Conservation (phyloP, 2,113 vertebrate genomes). For the Vulpes lagopus region DNA sequence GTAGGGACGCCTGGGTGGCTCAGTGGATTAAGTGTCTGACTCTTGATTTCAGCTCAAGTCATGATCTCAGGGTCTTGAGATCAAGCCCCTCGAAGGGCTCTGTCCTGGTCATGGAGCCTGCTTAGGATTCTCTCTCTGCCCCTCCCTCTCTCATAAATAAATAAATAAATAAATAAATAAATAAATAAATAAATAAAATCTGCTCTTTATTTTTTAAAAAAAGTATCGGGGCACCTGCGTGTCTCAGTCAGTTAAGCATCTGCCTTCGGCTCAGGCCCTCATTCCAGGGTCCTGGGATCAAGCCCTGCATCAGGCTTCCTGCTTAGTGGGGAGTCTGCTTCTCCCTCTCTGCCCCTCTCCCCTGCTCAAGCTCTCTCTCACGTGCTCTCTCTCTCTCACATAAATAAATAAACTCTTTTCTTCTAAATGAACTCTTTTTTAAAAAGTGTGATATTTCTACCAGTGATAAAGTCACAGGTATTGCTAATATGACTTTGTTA, state of each 20-base stretch:
- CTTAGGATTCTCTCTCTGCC: neutral
- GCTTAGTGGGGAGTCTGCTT: no score
- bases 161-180: neutral
- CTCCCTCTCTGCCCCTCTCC: no score
- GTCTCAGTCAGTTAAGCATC: no score
- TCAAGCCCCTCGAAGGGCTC: neutral
- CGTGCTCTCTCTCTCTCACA: no score
- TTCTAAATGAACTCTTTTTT: no score
- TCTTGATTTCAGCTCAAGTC: neutral
- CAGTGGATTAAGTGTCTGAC: neutral
- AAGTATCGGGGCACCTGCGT: neutral
- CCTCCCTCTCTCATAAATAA: neutral
- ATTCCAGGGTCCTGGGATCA: no score
- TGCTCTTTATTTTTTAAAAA: neutral
- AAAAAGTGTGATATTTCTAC: neutral
- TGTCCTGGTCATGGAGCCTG: neutral
- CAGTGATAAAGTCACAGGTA: neutral
- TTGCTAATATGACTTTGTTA: neutral
- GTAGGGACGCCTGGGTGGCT: neutral
- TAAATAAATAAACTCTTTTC: no score
- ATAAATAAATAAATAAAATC: neutral
- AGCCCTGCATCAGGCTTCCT: no score
- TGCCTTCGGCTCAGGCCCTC: no score
- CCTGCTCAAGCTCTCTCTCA: no score
- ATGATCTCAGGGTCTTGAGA: neutral